These are phyloP conservation scores for Actenoides lindsayi DNA, from an alignment of 2,113 vertebrate species.

Conservation along the genomic window DNA sequence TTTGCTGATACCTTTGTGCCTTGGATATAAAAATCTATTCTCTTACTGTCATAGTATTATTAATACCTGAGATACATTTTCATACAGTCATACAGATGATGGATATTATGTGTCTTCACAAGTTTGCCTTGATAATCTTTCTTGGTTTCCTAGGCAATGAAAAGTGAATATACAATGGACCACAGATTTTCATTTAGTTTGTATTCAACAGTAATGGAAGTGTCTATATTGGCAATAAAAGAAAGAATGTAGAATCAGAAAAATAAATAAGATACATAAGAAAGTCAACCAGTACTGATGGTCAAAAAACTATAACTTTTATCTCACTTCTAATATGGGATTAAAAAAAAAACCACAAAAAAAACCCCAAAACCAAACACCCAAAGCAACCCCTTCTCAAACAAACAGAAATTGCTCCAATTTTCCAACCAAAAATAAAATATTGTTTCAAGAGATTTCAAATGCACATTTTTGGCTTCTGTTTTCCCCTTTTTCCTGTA, in stretches of 20 bases:
- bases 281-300: background rate
- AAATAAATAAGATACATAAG: background rate
- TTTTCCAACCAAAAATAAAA: background rate
- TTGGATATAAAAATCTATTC: background rate
- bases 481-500: background rate
- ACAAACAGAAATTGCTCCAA: background rate
- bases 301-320: background rate
- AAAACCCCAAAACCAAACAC: background rate
- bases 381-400: background rate
- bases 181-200: background rate
- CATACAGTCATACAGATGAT: background rate
- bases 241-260: background rate
- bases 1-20: background rate
- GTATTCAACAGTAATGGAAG: background rate
- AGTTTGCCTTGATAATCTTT: conserved; percentile 10
- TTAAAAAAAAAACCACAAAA: background rate
- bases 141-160: conserved; percentile 56
- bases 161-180: background rate
- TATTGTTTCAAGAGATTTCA: background rate
- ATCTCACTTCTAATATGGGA: background rate
- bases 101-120: background rate
- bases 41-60: background rate
- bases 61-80: background rate
- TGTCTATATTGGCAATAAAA: conserved; percentile 2
- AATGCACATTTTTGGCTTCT: background rate